Evolutionary conservation across 2,113 vertebrate genomes (phyloP).

Genomic region (western clawed frog (Xenopus tropicalis)): UCB_Xtro_10.0 CM004452.2:41056001-41056500

Average conservation of each 20-base stretch:
- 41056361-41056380: constrained; percentile 72
- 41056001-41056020: constrained; percentile 89
- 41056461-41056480: no score
- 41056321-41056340: constrained; percentile 70
- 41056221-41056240: no score
- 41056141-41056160: not conserved
- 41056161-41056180: not conserved
- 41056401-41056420: no score
- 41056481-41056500: not conserved
- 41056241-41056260: constrained; percentile 28
- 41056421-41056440: no score
- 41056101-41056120: not conserved
- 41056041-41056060: constrained; percentile 72
- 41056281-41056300: constrained; percentile 86
- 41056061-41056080: constrained; percentile 83
- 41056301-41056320: constrained; percentile 87
- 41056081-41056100: constrained; percentile 76
- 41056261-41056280: constrained; percentile 63
- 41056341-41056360: constrained; percentile 76
- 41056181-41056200: not conserved
- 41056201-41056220: not conserved
- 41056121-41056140: not conserved
- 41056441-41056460: no score
- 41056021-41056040: constrained; percentile 92
- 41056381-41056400: no score